phyloP scores from a whole-genome alignment of 2,888 invertebrate species.

The Reticulitermes lucifugus region DNA sequence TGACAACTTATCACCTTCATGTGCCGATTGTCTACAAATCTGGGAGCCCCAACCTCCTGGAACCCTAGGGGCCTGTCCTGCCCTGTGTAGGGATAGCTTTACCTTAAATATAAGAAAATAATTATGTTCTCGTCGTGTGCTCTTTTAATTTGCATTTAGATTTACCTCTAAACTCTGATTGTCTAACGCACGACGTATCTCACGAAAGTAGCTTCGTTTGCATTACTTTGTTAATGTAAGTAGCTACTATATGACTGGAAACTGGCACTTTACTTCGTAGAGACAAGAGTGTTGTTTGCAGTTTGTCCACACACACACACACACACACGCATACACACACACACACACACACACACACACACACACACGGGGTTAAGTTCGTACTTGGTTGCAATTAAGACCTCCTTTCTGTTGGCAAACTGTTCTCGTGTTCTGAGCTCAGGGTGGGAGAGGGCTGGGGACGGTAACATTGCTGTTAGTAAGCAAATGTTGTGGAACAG shows the following conservation, averaged over 20 bases:
- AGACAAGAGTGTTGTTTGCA: constrained; percentile 25
- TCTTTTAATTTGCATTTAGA: not conserved
- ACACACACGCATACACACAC: no score
- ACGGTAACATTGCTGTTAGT: not conserved
- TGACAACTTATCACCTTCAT: no score
- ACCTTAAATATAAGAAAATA: no score
- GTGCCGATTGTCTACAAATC: no score
- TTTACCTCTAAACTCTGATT: not conserved
- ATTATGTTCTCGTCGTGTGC: no score
- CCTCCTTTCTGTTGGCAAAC: constrained; percentile 13
- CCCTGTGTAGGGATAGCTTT: no score
- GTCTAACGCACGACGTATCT: not conserved
- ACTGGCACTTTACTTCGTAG: constrained; percentile 8
- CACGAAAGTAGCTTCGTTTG: not conserved
- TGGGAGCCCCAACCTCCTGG: no score
- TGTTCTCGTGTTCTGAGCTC: constrained; percentile 6
- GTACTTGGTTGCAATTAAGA: constrained; percentile 37
- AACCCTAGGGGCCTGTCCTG: no score
- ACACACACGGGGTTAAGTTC: not conserved
- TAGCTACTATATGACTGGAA: not conserved
- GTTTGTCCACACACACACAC: constrained; percentile 23
- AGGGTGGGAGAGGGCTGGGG: not conserved
- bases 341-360: no score
- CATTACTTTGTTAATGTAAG: not conserved
- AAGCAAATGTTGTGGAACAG: constrained; percentile 6